Conservation (phyloP, 1,140 invertebrate genomes). For the Trypoxylus dichotomus region DNA sequence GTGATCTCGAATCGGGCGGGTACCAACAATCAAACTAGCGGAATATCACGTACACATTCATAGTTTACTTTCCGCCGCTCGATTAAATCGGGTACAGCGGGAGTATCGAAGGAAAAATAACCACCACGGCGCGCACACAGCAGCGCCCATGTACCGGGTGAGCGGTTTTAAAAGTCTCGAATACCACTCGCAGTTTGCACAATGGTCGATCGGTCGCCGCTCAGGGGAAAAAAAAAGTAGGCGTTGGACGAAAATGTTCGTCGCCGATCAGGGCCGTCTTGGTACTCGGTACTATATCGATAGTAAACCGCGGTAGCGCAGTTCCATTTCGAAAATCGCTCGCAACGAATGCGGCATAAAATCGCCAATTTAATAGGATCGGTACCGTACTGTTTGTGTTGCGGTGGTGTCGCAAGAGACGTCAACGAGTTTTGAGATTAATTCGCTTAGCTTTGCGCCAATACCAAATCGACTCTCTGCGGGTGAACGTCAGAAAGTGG, state of each 20-base stretch:
- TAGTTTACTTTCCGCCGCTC: too few species aligned
- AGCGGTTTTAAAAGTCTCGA: conserved; percentile 6
- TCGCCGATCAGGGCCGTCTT: not conserved
- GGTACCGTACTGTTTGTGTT: not conserved
- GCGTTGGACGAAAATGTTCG: not conserved
- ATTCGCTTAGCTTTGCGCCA: not conserved
- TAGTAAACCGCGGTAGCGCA: not conserved
- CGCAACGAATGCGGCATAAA: not conserved
- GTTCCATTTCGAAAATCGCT: not conserved
- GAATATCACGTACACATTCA: too few species aligned
- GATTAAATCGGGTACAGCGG: too few species aligned
- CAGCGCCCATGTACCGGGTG: not conserved
- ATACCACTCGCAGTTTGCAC: not conserved
- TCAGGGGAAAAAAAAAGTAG: not conserved
- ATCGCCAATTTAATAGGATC: not conserved
- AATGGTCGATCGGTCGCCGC: not conserved
- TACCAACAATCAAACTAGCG: too few species aligned
- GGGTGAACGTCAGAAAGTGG: not conserved
- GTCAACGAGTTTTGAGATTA: not conserved
- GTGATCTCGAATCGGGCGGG: too few species aligned
- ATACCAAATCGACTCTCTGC: not conserved
- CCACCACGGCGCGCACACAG: not conserved
- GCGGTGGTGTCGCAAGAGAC: not conserved
- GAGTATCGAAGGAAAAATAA: too few species aligned
- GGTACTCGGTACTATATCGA: not conserved